Evolutionary conservation across 2,113 vertebrate genomes (phyloP).

Genomic region (Silurus glanis): DNA sequence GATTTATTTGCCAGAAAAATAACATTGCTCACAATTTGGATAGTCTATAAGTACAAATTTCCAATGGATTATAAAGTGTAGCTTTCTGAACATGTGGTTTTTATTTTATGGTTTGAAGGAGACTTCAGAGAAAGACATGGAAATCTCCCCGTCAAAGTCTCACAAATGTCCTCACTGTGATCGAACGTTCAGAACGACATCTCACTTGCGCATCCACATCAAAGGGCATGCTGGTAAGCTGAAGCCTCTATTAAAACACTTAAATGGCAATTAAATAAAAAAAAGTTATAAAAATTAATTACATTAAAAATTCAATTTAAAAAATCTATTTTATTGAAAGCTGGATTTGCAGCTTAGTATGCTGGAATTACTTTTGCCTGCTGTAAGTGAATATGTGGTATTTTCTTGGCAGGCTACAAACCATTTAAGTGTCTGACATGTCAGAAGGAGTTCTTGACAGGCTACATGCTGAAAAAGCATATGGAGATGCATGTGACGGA

Average conservation of each 20-base stretch:
- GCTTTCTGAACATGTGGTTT: background rate
- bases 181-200: constrained; percentile 79
- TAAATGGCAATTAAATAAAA: background rate
- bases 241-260: background rate
- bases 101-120: constrained; percentile 60
- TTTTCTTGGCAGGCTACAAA: constrained; percentile 77
- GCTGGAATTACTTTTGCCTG: background rate
- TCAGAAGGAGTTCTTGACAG: constrained; percentile 91
- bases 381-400: background rate
- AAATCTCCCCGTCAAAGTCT: constrained; percentile 59
- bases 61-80: background rate
- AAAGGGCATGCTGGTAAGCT: constrained; percentile 85
- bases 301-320: background rate
- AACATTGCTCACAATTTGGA: background rate
- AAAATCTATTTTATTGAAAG: background rate
- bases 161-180: constrained; percentile 85
- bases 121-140: constrained; percentile 55
- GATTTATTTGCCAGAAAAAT: background rate
- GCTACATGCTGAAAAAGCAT: constrained; percentile 94
- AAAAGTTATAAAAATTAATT: background rate
- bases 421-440: constrained; percentile 87
- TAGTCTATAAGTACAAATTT: background rate
- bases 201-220: constrained; percentile 84
- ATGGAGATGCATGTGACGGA: constrained; percentile 89
- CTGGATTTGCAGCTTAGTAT: background rate